A percentile compares a stretch with the other conserved stretches of the same genome.
Conservation (phyloP, 2,888 invertebrate genomes). For the Conistra vaccinii region DNA sequence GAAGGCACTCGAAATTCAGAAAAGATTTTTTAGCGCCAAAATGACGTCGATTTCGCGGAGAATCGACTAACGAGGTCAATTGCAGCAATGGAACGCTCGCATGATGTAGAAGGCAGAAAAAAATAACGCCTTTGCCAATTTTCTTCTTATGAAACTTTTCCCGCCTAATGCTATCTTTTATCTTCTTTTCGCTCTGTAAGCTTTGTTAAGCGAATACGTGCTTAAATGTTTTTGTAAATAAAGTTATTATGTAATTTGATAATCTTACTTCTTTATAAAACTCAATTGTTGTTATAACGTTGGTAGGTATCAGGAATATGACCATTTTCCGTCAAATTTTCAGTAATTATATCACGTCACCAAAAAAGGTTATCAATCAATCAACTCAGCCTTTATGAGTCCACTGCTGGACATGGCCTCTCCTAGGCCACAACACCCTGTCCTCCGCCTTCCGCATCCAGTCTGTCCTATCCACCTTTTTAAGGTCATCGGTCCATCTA, state of each 20-base stretch:
- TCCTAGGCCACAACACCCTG: too few relatives aligned
- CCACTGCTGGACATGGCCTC: too few relatives aligned
- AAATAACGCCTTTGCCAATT: conserved; percentile 55
- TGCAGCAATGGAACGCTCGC: conserved; percentile 52
- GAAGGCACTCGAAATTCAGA: conserved; percentile 37
- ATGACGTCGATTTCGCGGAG: conserved; percentile 36
- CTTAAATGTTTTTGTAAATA: conserved; percentile 25
- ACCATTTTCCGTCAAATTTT: not conserved
- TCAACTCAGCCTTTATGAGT: too few relatives aligned
- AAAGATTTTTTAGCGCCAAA: conserved; percentile 37
- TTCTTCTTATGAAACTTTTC: conserved; percentile 47
- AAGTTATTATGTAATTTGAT: not conserved
- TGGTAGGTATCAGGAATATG: too few relatives aligned
- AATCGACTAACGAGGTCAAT: conserved; percentile 59
- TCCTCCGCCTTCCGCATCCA: too few relatives aligned
- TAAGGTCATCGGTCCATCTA: too few relatives aligned
- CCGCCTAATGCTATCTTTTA: conserved; percentile 54
- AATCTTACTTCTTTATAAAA: not conserved
- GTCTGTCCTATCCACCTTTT: too few relatives aligned
- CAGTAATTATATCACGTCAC: not conserved
- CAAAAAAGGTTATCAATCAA: too few relatives aligned
- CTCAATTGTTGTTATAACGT: not conserved
- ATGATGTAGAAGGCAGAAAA: conserved; percentile 52
- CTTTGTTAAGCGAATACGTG: conserved; percentile 20
- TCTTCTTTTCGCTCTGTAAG: conserved; percentile 41